Base-by-base conservation (phyloP, 1,140 invertebrate species). In the Bombus ignitus region DNA sequence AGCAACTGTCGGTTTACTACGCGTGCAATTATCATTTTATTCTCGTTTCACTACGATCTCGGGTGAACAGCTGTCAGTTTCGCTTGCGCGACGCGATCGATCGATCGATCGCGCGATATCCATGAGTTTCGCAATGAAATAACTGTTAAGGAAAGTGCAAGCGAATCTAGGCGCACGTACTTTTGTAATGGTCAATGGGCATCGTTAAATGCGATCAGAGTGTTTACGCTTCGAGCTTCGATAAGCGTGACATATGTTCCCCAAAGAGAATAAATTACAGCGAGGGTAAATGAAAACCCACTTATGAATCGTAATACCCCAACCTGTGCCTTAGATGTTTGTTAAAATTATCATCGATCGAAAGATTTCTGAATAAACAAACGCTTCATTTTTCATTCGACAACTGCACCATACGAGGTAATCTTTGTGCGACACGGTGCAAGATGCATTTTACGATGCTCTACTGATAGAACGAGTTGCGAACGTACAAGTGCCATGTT, bases 11-110 rank as follows among this genome's bases (percentile, higher is more conserved):
- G 28, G 44, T 65, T 66, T 68, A 32, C 71, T 66, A 85, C 78
- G 70, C 42, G 12, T 2, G 25, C 35, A 71, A 86, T 85, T 86
- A 76, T 76, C 85, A 75, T 86, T 82, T 82, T 76, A 82, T 86
- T 47, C 80, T 83, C 73, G 47, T 86, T 76, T 25, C 9, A 15
- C 65, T 25, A 47, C 71, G 85, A 75, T 70, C 71, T 62, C 47
- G 85, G 12, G 9, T 28, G 8, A 77, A 83, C 73, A 83, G 81
- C 81, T 86, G 80, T 86, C 81, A 70, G 59, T 3, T 37, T 22
- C 22, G n/a, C 9, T 39, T 15, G 77, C 57, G 59, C 68, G 42
- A 25, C 22, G 3, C 65, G 39, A 76, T 70, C n/a, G 78, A 76
- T 77, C 62, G 37, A 39, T 39, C 18, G 18, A 68, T 25, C 9